Evolutionary conservation across 2,888 invertebrate genomes (phyloP).

Genomic region (Polymixis flavicincta): DNA sequence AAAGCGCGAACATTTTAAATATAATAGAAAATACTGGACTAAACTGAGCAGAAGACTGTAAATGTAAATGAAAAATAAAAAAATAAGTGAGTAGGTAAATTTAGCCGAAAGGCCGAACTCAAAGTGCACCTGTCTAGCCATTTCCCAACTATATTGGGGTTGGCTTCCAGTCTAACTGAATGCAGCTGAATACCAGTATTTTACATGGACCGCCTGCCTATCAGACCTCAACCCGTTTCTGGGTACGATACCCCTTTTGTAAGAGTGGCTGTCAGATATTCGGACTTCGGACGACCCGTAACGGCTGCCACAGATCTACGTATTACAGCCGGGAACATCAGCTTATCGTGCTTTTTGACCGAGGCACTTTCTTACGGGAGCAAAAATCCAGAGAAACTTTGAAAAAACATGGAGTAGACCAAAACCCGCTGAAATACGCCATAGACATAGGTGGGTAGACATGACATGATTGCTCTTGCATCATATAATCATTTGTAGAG

Average conservation of each 20-base stretch:
- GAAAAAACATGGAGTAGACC: neutral
- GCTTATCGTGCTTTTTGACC: neutral
- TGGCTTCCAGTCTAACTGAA: neutral
- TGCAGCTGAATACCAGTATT: neutral
- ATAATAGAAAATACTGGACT: neutral
- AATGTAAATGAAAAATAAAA: neutral
- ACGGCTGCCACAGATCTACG: neutral
- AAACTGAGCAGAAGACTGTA: neutral
- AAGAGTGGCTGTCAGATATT: neutral
- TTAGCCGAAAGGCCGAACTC: neutral
- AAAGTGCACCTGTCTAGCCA: neutral
- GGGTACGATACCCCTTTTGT: neutral
- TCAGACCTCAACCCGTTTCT: neutral
- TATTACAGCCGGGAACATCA: neutral
- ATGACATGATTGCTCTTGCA: too few relatives aligned
- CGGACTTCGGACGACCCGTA: neutral
- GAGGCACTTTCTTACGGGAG: neutral
- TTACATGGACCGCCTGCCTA: neutral
- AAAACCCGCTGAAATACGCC: too few relatives aligned
- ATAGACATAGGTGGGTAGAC: too few relatives aligned
- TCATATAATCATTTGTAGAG: too few relatives aligned
- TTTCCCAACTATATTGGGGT: neutral
- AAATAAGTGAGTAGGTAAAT: neutral
- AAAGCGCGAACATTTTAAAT: neutral
- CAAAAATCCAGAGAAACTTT: neutral